A percentile compares a stretch with the other conserved stretches of the same genome.
phyloP scores from a whole-genome alignment of 2,113 vertebrate species.

The Orthochromis malagaraziensis region DNA sequence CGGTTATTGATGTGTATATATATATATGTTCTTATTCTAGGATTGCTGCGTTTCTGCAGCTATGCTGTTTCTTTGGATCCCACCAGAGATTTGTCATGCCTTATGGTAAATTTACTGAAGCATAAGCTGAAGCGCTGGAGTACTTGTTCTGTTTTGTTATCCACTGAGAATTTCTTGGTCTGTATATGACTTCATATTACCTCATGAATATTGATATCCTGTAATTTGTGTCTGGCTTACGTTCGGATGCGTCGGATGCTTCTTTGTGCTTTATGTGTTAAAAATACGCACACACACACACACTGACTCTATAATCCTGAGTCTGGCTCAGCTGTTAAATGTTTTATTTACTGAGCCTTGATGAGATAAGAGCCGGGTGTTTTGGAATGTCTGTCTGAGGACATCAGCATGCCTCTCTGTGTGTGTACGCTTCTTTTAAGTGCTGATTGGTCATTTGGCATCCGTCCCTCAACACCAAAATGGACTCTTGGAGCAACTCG shows the following conservation, averaged over 20 bases:
- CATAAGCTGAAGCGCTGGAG: not conserved
- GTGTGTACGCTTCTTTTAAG: conserved; percentile 36
- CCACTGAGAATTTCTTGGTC: not conserved
- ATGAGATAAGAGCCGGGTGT: conserved; percentile 59
- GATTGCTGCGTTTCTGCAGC: not conserved
- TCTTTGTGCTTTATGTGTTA: not conserved
- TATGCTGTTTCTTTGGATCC: not conserved
- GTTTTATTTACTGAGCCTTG: conserved; percentile 68
- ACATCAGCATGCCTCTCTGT: conserved; percentile 23
- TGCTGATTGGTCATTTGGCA: conserved; percentile 58
- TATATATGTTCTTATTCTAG: not conserved
- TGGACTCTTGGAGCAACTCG: conserved; percentile 38
- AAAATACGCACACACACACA: not conserved
- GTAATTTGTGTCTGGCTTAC: not conserved
- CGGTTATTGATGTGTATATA: not conserved
- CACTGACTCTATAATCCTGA: not conserved
- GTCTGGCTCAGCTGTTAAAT: conserved; percentile 49
- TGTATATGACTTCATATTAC: not conserved
- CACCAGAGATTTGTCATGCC: conserved; percentile 28
- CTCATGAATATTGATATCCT: not conserved
- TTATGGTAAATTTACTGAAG: conserved; percentile 28
- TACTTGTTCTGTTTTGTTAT: conserved; percentile 4
- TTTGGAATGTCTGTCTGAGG: conserved; percentile 52
- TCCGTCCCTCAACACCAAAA: conserved; percentile 34
- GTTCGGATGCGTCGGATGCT: not conserved